Evolutionary conservation across 2,797 vertebrate genomes (phyloP).

Genomic region (Gastrophryne carolinensis): DNA sequence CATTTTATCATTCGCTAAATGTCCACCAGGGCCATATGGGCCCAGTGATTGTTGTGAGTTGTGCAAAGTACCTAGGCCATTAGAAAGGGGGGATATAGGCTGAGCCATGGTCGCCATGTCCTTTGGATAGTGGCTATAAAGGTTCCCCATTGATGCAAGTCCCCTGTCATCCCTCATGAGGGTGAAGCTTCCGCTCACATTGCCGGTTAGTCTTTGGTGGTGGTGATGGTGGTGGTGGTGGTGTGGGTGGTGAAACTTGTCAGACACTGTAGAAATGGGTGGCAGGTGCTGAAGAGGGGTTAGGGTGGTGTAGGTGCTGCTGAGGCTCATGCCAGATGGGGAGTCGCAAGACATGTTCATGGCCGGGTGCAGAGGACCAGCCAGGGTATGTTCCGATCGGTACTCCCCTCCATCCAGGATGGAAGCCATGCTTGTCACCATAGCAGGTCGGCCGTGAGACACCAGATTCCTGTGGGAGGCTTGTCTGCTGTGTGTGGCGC

Average conservation of each 20-base stretch:
- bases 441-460: slow-evolving; percentile 85
- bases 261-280: slow-evolving; percentile 89
- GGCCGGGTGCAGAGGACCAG: slow-evolving; percentile 84
- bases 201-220: slow-evolving; percentile 82
- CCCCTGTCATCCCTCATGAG: slow-evolving; percentile 92
- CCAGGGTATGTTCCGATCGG: slow-evolving; percentile 79
- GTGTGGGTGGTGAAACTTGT: slow-evolving; percentile 90
- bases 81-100: slow-evolving; percentile 86
- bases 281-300: slow-evolving; percentile 95
- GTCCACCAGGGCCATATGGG: slow-evolving; percentile 84
- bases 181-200: slow-evolving; percentile 92
- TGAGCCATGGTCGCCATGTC: slow-evolving; percentile 92
- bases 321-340: slow-evolving; percentile 84
- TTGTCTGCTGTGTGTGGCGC: slow-evolving; percentile 83
- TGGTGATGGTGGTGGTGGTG: slow-evolving; percentile 66
- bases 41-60: slow-evolving; percentile 85
- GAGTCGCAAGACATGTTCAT: slow-evolving; percentile 97
- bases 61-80: slow-evolving; percentile 86
- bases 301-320: slow-evolving; percentile 92
- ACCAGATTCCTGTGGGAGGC: slow-evolving; percentile 88
- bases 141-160: slow-evolving; percentile 89
- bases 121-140: slow-evolving; percentile 93
- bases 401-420: slow-evolving; percentile 90
- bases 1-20: slow-evolving; percentile 90
- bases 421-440: slow-evolving; percentile 94